These are phyloP conservation scores for Drosophila flavopinicola DNA, from an alignment of 2,888 invertebrate genomes.

Conservation along the genomic window DNA sequence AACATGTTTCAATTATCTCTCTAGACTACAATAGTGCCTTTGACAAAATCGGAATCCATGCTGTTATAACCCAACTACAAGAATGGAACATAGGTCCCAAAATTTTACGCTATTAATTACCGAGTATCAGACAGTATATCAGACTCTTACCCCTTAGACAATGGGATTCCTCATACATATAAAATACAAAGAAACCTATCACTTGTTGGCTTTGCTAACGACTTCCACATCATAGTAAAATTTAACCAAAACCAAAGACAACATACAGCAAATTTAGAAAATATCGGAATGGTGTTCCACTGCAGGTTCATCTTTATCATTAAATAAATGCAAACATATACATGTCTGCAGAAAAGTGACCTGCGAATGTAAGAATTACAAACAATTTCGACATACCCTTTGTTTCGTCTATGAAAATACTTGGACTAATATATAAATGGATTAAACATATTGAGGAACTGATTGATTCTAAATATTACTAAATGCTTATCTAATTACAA, in stretches of 20 bases:
- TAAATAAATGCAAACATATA: conserved; percentile 12
- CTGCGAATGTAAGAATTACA: conserved; percentile 5
- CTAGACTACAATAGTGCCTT: conserved; percentile 6
- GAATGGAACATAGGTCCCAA: conserved; percentile 14
- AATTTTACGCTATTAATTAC: conserved; percentile 21
- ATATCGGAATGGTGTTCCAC: background rate
- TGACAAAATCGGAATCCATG: conserved; percentile 7
- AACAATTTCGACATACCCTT: no score
- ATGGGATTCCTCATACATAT: no score
- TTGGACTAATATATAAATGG: no score
- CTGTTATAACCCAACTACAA: conserved; percentile 4
- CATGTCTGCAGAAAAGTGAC: conserved; percentile 8
- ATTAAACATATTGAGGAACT: no score
- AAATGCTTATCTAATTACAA: no score
- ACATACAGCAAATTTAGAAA: conserved; percentile 5
- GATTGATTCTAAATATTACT: no score
- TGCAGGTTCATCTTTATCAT: no score
- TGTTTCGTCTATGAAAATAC: no score
- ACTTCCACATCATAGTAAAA: conserved; percentile 7
- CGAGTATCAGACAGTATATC: conserved; percentile 15
- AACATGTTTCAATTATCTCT: conserved; percentile 8
- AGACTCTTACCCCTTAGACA: conserved; percentile 8
- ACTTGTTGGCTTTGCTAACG: conserved; percentile 7
- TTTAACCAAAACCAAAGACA: no score
- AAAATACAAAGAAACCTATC: no score